phyloP scores from a whole-genome alignment of 2,113 vertebrate species.

The Aramus guarauna region DNA sequence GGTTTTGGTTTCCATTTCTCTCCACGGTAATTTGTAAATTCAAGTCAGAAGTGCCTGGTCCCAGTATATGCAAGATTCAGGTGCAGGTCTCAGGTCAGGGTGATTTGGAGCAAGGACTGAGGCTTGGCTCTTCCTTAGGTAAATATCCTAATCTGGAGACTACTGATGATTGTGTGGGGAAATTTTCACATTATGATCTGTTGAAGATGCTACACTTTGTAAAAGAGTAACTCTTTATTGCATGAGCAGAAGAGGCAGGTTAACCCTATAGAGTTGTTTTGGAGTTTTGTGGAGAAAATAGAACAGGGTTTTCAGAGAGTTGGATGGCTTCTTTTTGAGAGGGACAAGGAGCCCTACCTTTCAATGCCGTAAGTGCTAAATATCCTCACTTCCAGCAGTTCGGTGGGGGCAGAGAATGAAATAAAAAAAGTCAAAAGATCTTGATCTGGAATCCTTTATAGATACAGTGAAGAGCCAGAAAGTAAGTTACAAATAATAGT shows the following conservation, averaged over 20 bases:
- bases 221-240: not conserved
- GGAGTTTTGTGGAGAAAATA: not conserved
- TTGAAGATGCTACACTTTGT: not conserved
- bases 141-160: not conserved
- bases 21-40: not conserved
- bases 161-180: not conserved
- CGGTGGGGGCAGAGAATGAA: not conserved
- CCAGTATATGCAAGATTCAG: not conserved
- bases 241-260: not conserved
- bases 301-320: not conserved
- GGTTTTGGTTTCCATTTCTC: not conserved
- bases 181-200: not conserved
- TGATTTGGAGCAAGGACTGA: not conserved
- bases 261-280: not conserved
- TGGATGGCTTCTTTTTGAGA: not conserved
- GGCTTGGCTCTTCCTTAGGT: not conserved
- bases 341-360: not conserved
- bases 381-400: not conserved
- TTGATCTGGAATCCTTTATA: not conserved
- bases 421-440: not conserved
- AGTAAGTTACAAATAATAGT: not conserved
- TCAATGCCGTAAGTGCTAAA: not conserved
- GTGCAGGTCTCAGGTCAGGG: not conserved
- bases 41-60: not conserved
- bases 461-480: not conserved